Base-by-base conservation (phyloP, 2,797 vertebrate genomes). In the Sebastes iracundus region DNA sequence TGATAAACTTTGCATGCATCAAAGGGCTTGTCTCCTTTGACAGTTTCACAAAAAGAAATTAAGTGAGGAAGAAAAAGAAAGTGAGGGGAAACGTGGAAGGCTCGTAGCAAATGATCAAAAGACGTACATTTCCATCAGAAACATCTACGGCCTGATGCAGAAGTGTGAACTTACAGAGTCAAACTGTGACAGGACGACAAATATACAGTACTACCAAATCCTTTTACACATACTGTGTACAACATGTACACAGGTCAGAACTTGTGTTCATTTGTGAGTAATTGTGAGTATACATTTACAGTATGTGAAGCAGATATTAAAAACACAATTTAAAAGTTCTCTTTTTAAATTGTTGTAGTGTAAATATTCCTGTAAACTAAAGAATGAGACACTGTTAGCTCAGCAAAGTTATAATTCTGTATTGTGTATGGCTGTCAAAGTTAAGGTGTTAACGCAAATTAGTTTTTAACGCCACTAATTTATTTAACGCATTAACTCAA, bases 1-100 rank as follows among this genome's bases (percentile, higher is more conserved):
- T 88, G 86, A 90, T 90, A 76, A 92, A 90, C 83, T 91, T 88
- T 87, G 82, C 83, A 30, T 68, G 82, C 88, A 91, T 92, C 88
- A 88, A 88, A 88, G 87, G 58, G 69, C 71, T 75, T 82, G 82
- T 90, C 85, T 88, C 77, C 69, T 83, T 68, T 86, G 87, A 92
- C 85, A 79, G 81, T 75, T 79, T 79, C 83, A 85, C 80, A 87
- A 85, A 90, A 88, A 88, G 71, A 81, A 92, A 87, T 87, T 75
- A 86, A 82, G 62, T 68, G 70, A 69, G 61, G 75, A 79, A 62
- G 77, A 52, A 85, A 77, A 70, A 46, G 74, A 73, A 83, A 76
- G 74, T 62, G 66, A 79, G 65, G 65, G 69, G 64, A 85, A 87
- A 87, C 33, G 30, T 75, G 52, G 77, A 81, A 6, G 52, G 42